phyloP scores from a whole-genome alignment of 1,140 invertebrate species.

The Hylaeus anthracinus region DNA sequence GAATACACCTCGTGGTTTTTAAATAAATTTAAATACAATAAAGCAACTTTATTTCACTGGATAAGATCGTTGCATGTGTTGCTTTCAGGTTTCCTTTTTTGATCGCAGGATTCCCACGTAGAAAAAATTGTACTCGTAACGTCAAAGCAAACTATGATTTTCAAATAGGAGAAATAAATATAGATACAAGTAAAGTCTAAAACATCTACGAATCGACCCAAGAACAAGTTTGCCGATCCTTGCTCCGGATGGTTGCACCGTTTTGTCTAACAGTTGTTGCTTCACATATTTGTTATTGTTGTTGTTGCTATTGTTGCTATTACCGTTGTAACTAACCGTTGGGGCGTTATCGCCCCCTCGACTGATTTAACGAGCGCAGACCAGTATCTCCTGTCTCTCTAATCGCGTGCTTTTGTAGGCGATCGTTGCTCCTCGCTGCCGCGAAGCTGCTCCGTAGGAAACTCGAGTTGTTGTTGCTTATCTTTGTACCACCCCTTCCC shows the following conservation, averaged over 20 bases:
- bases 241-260: conserved; percentile 21
- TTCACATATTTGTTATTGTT: conserved; percentile 47
- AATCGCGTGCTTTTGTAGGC: conserved; percentile 39
- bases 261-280: conserved; percentile 49
- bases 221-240: too few relatives aligned
- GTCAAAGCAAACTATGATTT: too few relatives aligned
- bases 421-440: conserved; percentile 18
- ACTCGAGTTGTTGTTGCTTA: conserved; percentile 40
- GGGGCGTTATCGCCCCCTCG: not conserved
- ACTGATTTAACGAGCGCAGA: not conserved
- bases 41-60: too few relatives aligned
- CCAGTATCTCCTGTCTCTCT: not conserved
- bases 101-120: too few relatives aligned
- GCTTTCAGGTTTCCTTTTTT: too few relatives aligned
- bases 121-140: too few relatives aligned
- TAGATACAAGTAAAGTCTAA: too few relatives aligned
- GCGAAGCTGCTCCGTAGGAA: conserved; percentile 28
- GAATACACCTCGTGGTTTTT: too few relatives aligned
- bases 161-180: too few relatives aligned
- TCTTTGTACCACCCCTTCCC: conserved; percentile 15
- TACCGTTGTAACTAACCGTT: not conserved
- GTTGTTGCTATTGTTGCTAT: conserved; percentile 15
- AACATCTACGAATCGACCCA: too few relatives aligned
- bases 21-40: too few relatives aligned
- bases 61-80: too few relatives aligned